Evolutionary conservation across 2,797 vertebrate species (phyloP).

Genomic region (Pempheris klunzingeri): DNA sequence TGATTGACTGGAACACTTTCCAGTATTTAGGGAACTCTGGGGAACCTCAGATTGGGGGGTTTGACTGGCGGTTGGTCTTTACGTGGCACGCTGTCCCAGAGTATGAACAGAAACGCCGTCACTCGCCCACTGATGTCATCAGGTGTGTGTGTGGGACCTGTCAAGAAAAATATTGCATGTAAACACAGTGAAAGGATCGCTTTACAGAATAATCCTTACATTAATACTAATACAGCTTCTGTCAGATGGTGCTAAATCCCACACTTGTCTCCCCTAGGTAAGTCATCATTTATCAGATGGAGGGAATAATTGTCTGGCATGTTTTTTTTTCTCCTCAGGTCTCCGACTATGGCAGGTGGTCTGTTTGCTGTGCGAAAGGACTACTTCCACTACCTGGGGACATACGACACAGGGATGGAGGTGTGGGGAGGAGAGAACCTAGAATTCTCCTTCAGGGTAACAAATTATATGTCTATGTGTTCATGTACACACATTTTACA

Average conservation of each 20-base stretch:
- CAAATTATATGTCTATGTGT: constrained; percentile 38
- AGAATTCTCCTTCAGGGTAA: constrained; percentile 98
- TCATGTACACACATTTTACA: not conserved
- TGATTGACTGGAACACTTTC: constrained; percentile 98
- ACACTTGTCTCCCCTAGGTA: not conserved
- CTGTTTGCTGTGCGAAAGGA: constrained; percentile 94
- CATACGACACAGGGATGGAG: constrained; percentile 99
- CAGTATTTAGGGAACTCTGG: constrained; percentile 94
- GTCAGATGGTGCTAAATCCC: not conserved
- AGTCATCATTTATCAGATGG: not conserved
- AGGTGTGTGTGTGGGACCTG: constrained; percentile 81
- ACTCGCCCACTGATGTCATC: constrained; percentile 91
- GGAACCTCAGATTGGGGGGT: constrained; percentile 96
- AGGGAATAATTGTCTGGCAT: not conserved
- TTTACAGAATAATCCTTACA: not conserved
- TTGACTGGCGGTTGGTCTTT: constrained; percentile 97
- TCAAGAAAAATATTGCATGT: not conserved
- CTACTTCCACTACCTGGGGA: constrained; percentile 97
- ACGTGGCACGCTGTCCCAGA: constrained; percentile 93
- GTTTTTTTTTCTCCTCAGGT: constrained; percentile 80
- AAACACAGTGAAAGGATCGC: not conserved
- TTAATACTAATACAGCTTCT: not conserved
- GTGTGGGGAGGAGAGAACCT: constrained; percentile 99
- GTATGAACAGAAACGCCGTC: constrained; percentile 88
- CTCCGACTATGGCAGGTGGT: constrained; percentile 98